A percentile compares a stretch with the other conserved stretches of the same genome.
Evolutionary conservation across 2,113 vertebrate species (phyloP).

Genomic region (Neolamprologus devosi): DNA sequence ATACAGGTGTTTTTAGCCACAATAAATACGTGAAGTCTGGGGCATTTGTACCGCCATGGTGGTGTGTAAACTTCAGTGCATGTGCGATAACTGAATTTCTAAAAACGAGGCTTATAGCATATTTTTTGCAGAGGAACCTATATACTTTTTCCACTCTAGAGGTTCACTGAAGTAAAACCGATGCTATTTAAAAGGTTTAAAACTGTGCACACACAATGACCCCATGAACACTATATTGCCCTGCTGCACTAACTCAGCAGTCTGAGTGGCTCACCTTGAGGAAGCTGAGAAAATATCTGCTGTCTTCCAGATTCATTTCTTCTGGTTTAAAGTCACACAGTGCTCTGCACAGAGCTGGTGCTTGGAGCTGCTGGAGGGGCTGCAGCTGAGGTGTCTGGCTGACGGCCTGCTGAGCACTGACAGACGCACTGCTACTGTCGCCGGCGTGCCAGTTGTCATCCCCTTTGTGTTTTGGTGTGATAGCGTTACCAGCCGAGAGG

Average conservation of each 20-base stretch:
- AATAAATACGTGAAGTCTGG: not conserved
- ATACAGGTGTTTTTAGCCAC: not conserved
- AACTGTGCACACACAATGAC: not conserved
- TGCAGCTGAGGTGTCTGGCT: slow-evolving; percentile 60
- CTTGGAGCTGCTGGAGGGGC: slow-evolving; percentile 51
- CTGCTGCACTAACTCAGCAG: not conserved
- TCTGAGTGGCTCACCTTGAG: slow-evolving; percentile 70
- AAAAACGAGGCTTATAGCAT: not conserved
- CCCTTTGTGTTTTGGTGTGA: slow-evolving; percentile 70
- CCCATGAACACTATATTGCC: not conserved
- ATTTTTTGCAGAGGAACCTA: not conserved
- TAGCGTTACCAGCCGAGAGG: slow-evolving; percentile 74
- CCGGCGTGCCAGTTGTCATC: slow-evolving; percentile 75
- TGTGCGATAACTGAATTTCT: not conserved
- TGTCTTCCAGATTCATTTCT: slow-evolving; percentile 67
- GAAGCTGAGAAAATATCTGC: slow-evolving; percentile 74
- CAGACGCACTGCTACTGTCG: slow-evolving; percentile 63
- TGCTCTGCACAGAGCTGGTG: slow-evolving; percentile 74
- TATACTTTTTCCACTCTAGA: not conserved
- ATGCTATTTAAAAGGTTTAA: not conserved
- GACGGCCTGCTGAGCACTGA: slow-evolving; percentile 71
- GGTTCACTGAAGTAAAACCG: not conserved
- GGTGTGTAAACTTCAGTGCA: not conserved
- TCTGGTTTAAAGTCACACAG: slow-evolving; percentile 77
- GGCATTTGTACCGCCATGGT: not conserved